Percentiles rank a stretch among this genome's conserved stretches.
phyloP scores from a whole-genome alignment of 2,888 invertebrate species.

The Empis stercorea region DNA sequence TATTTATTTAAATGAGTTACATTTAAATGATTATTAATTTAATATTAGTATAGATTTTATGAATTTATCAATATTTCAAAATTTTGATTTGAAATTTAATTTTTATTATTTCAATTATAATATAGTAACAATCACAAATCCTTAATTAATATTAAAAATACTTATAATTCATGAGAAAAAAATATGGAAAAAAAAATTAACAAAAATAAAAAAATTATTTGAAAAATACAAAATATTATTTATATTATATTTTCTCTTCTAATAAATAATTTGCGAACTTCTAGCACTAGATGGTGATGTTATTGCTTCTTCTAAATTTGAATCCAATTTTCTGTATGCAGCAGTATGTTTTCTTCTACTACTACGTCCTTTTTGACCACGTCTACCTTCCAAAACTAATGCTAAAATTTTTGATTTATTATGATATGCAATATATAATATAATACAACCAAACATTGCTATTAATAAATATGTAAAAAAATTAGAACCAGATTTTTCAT shows the following conservation, averaged over 20 bases:
- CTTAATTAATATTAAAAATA: too few relatives aligned
- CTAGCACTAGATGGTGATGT: conserved; percentile 34
- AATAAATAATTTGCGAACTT: conserved; percentile 21
- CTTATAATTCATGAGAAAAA: too few relatives aligned
- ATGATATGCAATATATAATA: conserved; percentile 46
- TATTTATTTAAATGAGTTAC: too few relatives aligned
- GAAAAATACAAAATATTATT: too few relatives aligned
- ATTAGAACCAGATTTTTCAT: conserved; percentile 45
- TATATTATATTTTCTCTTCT: conserved; percentile 1
- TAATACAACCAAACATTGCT: conserved; percentile 44
- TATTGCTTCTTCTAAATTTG: conserved; percentile 53
- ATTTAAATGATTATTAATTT: too few relatives aligned
- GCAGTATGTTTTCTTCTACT: conserved; percentile 45
- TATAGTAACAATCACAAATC: too few relatives aligned
- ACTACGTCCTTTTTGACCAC: conserved; percentile 16
- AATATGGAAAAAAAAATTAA: too few relatives aligned
- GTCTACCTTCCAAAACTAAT: conserved; percentile 47
- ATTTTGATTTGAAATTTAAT: too few relatives aligned
- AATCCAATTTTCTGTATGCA: conserved; percentile 51
- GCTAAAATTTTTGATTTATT: conserved; percentile 60
- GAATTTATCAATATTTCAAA: too few relatives aligned
- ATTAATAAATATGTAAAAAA: conserved; percentile 57
- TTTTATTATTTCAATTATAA: too few relatives aligned
- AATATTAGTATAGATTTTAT: too few relatives aligned
- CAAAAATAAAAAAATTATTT: too few relatives aligned